These are phyloP conservation scores for Mohoua ochrocephala DNA, from an alignment of 2,113 vertebrate genomes.

Conservation along the genomic window DNA sequence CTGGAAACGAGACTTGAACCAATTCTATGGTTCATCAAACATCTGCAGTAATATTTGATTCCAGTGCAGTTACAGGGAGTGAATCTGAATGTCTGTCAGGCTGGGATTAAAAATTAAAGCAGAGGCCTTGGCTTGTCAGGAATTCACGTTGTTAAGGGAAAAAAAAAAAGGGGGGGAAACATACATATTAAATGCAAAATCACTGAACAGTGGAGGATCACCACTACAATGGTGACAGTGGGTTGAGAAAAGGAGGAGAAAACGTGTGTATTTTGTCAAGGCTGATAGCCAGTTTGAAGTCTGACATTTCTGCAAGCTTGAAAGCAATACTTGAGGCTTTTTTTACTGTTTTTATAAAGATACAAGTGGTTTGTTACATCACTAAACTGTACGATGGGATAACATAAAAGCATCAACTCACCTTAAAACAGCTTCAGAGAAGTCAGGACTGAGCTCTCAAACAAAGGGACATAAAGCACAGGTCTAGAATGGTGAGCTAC, in stretches of 20 bases:
- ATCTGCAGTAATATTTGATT: constrained; percentile 40
- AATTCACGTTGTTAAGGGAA: neutral
- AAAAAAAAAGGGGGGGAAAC: neutral
- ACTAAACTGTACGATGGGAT: neutral
- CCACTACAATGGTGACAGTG: neutral
- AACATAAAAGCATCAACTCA: neutral
- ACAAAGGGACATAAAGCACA: neutral
- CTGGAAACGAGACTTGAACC: constrained; percentile 28
- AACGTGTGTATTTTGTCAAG: neutral
- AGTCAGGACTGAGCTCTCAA: neutral
- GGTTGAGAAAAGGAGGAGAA: neutral
- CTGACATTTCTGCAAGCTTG: neutral
- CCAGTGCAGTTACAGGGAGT: neutral
- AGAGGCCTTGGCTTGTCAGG: neutral
- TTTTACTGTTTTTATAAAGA: neutral
- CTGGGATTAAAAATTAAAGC: constrained; percentile 52
- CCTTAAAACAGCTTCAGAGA: neutral
- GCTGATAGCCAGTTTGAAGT: neutral
- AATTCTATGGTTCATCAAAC: constrained; percentile 54
- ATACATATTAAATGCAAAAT: neutral
- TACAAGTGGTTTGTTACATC: neutral
- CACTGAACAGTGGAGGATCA: neutral
- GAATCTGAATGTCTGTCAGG: constrained; percentile 15
- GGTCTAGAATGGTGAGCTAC: neutral
- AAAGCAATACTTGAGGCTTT: neutral